phyloP scores from a whole-genome alignment of 92 coral and sea anemone genomes.

The Palythoa grandis region DNA sequence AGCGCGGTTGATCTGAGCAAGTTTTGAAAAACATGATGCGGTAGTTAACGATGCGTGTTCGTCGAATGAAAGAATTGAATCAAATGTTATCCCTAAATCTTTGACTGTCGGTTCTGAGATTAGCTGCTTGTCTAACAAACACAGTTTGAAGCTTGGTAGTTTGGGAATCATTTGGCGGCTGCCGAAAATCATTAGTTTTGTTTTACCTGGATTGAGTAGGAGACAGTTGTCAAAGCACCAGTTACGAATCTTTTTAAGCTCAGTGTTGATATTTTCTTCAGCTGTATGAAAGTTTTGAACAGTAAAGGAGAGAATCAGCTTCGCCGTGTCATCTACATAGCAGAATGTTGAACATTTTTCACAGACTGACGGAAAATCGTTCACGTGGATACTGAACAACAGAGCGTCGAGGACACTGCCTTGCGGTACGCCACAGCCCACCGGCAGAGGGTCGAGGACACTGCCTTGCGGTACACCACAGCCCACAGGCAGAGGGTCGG shows the following conservation, averaged over 20 bases:
- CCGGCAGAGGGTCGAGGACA: background rate
- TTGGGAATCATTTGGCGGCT: background rate
- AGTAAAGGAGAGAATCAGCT: background rate
- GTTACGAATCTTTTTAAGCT: conserved; percentile 22
- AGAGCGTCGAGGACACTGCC: background rate
- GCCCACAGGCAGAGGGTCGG: background rate
- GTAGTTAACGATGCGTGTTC: background rate
- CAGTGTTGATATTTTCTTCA: conserved; percentile 6
- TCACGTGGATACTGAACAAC: background rate
- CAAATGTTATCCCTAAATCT: background rate
- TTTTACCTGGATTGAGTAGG: conserved; percentile 5
- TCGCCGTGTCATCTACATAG: conserved; percentile 14
- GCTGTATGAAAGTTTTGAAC: conserved; percentile 1
- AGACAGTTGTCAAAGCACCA: conserved; percentile 40
- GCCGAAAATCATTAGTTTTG: background rate
- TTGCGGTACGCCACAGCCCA: background rate
- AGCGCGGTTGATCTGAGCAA: background rate
- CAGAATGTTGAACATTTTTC: background rate
- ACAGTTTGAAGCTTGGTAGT: background rate
- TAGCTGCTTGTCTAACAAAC: background rate
- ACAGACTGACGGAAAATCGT: background rate
- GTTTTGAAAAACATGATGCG: conserved; percentile 10
- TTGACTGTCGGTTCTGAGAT: background rate
- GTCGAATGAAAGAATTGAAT: background rate
- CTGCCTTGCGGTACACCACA: background rate